Conservation (phyloP, 2,888 invertebrate species). For the Erebia epiphron region DNA sequence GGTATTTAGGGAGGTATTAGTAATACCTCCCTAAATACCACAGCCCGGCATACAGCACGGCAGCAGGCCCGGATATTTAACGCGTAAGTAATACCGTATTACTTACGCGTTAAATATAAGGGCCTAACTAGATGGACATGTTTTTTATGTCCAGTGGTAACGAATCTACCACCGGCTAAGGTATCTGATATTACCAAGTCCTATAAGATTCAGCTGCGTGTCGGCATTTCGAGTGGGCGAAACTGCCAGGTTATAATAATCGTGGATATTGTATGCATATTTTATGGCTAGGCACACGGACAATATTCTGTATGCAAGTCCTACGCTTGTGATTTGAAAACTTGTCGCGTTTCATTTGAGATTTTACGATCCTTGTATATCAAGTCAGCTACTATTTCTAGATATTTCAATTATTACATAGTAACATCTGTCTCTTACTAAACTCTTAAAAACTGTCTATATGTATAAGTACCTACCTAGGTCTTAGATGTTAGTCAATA, state of each 20-base stretch:
- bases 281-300: conserved; percentile 31
- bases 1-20: too few species aligned
- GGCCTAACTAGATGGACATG: too few species aligned
- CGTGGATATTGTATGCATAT: conserved; percentile 39
- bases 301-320: conserved; percentile 25
- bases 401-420: too few species aligned
- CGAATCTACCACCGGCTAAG: neutral
- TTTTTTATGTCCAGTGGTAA: too few species aligned
- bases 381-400: neutral
- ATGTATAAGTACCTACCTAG: neutral
- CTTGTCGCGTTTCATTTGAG: conserved; percentile 24
- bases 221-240: conserved; percentile 41
- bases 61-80: too few species aligned
- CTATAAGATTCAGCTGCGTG: conserved; percentile 19
- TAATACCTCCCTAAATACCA: too few species aligned
- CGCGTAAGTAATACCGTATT: too few species aligned
- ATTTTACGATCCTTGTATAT: conserved; percentile 6
- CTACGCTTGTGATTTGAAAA: conserved; percentile 36
- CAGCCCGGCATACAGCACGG: too few species aligned
- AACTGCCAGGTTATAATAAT: conserved; percentile 39
- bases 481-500: neutral
- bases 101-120: too few species aligned
- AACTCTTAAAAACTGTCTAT: too few species aligned
- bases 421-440: too few species aligned
- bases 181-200: neutral